Conservation (phyloP, 2,888 invertebrate genomes). For the Folsomia manolachei region DNA sequence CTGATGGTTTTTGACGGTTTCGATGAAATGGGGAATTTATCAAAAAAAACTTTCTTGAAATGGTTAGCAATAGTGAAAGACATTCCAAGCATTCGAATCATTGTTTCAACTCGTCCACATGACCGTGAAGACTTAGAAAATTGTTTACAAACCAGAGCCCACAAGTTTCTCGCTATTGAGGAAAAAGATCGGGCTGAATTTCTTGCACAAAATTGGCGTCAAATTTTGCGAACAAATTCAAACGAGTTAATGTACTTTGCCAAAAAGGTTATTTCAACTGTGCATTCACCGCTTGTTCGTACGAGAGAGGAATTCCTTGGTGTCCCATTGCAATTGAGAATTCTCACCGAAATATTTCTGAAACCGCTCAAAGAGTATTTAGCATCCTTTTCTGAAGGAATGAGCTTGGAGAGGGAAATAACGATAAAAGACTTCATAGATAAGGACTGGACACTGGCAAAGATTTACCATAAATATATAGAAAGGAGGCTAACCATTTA, state of each 20-base stretch:
- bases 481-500: neutral
- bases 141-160: neutral
- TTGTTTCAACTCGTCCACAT: neutral
- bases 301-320: neutral
- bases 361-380: neutral
- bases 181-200: neutral
- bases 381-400: neutral
- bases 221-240: neutral
- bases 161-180: neutral
- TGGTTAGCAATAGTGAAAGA: neutral
- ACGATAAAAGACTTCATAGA: neutral
- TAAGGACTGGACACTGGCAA: neutral
- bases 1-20: neutral
- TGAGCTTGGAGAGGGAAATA: no score
- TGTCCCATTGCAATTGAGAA: neutral
- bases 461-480: neutral
- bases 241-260: neutral
- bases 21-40: neutral
- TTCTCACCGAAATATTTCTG: neutral
- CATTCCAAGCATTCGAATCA: neutral
- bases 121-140: neutral
- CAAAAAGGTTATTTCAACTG: neutral
- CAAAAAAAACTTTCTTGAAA: neutral
- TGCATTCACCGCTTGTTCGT: neutral
- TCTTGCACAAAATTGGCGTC: neutral